These are phyloP conservation scores for Zosterops borbonicus DNA, from an alignment of 2,113 vertebrate species.

Conservation along the genomic window DNA sequence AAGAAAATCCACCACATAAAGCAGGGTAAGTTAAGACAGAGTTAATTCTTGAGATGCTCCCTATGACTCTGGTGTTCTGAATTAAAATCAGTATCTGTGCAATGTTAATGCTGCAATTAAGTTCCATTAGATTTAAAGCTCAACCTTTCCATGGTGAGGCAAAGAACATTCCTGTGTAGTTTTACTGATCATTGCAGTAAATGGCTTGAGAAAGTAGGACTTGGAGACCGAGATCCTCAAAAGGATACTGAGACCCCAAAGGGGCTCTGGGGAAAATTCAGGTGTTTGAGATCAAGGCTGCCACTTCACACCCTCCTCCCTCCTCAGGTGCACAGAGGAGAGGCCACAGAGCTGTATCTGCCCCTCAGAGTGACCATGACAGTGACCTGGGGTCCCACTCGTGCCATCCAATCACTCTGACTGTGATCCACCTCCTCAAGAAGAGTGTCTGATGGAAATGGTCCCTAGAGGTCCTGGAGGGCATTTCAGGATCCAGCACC, in stretches of 20 bases:
- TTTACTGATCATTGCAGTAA: background rate
- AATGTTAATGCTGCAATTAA: conserved; percentile 57
- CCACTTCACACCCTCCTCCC: background rate
- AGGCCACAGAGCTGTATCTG: background rate
- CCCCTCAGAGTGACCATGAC: fast-evolving
- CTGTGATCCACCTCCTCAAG: background rate
- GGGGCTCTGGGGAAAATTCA: background rate
- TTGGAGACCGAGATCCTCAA: background rate
- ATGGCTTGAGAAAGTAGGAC: background rate
- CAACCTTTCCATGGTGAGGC: conserved; percentile 33
- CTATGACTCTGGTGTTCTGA: background rate
- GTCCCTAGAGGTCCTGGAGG: background rate
- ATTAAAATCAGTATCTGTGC: conserved; percentile 5
- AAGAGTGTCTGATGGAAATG: background rate
- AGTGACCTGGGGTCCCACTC: background rate
- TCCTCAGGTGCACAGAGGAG: background rate
- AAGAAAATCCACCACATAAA: background rate
- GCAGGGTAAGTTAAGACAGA: background rate
- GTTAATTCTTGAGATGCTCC: conserved; percentile 35
- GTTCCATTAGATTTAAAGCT: conserved; percentile 63
- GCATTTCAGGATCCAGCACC: background rate
- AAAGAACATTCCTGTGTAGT: conserved; percentile 9
- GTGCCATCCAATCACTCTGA: background rate
- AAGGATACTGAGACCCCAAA: background rate
- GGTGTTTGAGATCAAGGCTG: background rate